These are phyloP conservation scores for Cassiopea xamachana DNA, from an alignment of 30 jellyfish, hydroid and myxozoan genomes.

Conservation along the genomic window DNA sequence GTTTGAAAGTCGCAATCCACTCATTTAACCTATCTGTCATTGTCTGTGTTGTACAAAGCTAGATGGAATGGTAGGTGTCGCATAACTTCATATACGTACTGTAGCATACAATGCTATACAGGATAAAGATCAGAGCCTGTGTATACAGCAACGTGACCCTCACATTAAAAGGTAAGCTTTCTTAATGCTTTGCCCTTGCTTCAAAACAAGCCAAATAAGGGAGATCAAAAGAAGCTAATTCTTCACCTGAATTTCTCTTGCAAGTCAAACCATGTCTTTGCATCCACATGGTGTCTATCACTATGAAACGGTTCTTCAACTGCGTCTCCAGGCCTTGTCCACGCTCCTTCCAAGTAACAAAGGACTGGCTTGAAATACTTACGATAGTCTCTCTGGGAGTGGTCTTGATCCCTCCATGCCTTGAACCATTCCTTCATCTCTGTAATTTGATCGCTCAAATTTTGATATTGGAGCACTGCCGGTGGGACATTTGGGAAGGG, in stretches of 20 bases:
- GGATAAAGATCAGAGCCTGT: too few relatives aligned
- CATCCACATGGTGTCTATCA: conserved; percentile 92
- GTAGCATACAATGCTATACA: too few relatives aligned
- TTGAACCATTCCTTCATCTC: conserved; percentile 96
- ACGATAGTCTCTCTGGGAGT: conserved; percentile 80
- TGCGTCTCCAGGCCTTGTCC: conserved; percentile 81
- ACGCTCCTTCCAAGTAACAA: conserved; percentile 96
- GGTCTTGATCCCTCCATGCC: conserved; percentile 91
- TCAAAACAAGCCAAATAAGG: too few relatives aligned
- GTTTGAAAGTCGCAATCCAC: too few relatives aligned
- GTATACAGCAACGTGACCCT: too few relatives aligned
- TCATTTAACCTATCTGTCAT: too few relatives aligned
- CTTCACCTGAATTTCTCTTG: conserved; percentile 73
- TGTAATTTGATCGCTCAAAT: conserved; percentile 54
- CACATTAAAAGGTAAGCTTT: too few relatives aligned
- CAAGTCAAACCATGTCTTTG: conserved; percentile 86
- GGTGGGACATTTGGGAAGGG: conserved; percentile 95
- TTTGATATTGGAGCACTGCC: conserved; percentile 30
- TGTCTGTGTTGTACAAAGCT: too few relatives aligned
- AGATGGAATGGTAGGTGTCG: too few relatives aligned
- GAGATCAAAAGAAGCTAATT: too few relatives aligned
- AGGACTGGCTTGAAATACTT: conserved; percentile 82
- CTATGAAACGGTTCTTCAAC: conserved; percentile 92
- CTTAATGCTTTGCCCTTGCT: too few relatives aligned
- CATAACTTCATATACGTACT: too few relatives aligned